Evolutionary conservation across 1,140 invertebrate species (phyloP), one percentile per base, ranked within the genome.

Genomic region (Drosophila bocqueti): DNA sequence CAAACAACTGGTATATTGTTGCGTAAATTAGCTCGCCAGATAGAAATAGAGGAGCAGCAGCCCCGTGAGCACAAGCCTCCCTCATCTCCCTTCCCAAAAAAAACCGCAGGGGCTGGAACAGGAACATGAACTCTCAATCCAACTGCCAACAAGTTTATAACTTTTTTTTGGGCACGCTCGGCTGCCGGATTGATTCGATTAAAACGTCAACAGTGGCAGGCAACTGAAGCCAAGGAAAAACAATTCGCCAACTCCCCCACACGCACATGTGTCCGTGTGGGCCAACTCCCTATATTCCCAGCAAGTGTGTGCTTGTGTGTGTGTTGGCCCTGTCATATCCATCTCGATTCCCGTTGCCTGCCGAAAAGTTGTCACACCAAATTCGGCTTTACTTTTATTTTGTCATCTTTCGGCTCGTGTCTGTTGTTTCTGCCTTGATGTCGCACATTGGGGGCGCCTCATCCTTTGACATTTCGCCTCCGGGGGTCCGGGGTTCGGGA

Each of bases 311-410:
- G 52, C 52, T 31, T 57, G 65, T 75, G 47, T 80, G 61, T 80
- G 61, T 57, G 40, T 71, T 79, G 75, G 84, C 81, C 81, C 72
- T 81, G 84, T 84, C 85, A 90, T 89, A 87, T 87, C 77, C 84
- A 84, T 78, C 83, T 76, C 81, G 85, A 87, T 81, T 57, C 76
- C 73, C 74, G 81, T 81, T 83, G 78, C 50, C 54, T 77, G 69
- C 76, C 50, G 50, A 40, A 79, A 85, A 82, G 71, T 90, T 90
- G 85, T 85, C 86, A 82, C 85, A 85, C 81, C 79, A 90, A 81
- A 91, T 90, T 90, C 74, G 76, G 80, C 87, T 90, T 79, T 73
- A 85, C 78, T 89, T 79, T 75, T 89, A 81, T 90, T 89, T 76
- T 74, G 75, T 60, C 83, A 84, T 89, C 84, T 83, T 81, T 81